phyloP scores from a whole-genome alignment of 2,888 invertebrate species.

The Didymodactylos carnosus region DNA sequence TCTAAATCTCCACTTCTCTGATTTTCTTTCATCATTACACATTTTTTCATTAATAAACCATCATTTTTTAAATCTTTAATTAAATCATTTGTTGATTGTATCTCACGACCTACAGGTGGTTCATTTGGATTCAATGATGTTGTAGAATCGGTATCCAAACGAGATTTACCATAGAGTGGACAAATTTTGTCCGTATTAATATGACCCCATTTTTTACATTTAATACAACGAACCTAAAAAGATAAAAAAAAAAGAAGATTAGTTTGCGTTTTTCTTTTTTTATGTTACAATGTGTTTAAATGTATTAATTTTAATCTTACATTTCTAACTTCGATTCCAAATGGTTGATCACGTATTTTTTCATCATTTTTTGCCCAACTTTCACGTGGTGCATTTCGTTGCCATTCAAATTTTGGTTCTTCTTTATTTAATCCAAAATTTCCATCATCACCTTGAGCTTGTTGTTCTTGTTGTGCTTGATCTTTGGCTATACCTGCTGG shows the following conservation, averaged over 20 bases:
- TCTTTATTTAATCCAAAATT: slow-evolving; percentile 39
- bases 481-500: slow-evolving; percentile 47
- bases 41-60: background rate
- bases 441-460: background rate
- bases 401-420: slow-evolving; percentile 98
- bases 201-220: slow-evolving; percentile 98
- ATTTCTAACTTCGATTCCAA: slow-evolving; percentile 53
- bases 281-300: too few relatives aligned
- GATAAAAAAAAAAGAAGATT: background rate
- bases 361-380: slow-evolving; percentile 93
- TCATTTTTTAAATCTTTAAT: background rate
- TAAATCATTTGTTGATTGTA: background rate
- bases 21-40: too few relatives aligned
- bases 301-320: background rate
- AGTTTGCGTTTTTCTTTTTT: too few relatives aligned
- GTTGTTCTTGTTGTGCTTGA: slow-evolving; percentile 35
- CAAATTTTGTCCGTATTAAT: slow-evolving; percentile 82
- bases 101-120: too few relatives aligned
- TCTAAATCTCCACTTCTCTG: background rate
- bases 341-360: slow-evolving; percentile 89
- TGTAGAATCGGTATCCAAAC: background rate
- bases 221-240: slow-evolving; percentile 72
- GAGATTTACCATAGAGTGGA: slow-evolving; percentile 46
- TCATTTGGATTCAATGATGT: background rate
- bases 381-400: slow-evolving; percentile 91